Evolutionary conservation across 1,140 invertebrate species (phyloP).

Genomic region (Drosophila baimaii): DNA sequence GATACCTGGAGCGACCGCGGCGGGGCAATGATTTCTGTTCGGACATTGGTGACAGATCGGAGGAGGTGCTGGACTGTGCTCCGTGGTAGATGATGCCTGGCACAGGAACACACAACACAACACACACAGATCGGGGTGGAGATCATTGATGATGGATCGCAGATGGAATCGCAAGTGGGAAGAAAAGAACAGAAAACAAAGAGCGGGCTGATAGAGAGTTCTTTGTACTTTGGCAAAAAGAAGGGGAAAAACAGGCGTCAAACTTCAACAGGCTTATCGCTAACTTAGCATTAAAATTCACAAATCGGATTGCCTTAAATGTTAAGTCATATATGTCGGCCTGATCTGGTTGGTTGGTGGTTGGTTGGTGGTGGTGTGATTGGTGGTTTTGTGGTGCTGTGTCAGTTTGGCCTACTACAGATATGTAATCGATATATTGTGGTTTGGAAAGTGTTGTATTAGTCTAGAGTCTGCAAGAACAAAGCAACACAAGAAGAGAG

Average conservation of each 20-base stretch:
- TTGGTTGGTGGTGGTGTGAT: constrained; percentile 26
- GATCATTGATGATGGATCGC: constrained; percentile 33
- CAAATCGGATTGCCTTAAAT: constrained; percentile 24
- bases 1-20: constrained; percentile 88
- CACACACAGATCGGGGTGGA: constrained; percentile 13
- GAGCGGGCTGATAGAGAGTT: constrained; percentile 68
- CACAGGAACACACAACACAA: constrained; percentile 39
- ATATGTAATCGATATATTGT: constrained; percentile 84
- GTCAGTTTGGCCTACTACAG: constrained; percentile 70
- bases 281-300: constrained; percentile 41
- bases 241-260: constrained; percentile 13
- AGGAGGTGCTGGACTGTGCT: constrained; percentile 90
- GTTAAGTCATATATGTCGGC: constrained; percentile 43
- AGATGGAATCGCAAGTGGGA: constrained; percentile 53
- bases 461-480: constrained; percentile 82
- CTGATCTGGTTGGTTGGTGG: constrained; percentile 40
- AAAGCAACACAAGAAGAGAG: constrained; percentile 68
- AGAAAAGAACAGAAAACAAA: constrained; percentile 70
- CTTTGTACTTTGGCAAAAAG: constrained; percentile 32
- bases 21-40: constrained; percentile 90
- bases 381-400: constrained; percentile 42
- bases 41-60: constrained; percentile 91
- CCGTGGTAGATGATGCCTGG: constrained; percentile 91
- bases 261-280: constrained; percentile 34
- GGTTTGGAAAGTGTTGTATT: constrained; percentile 83